A percentile compares a stretch with the other conserved stretches of the same genome.
Evolutionary conservation across 2,888 invertebrate species (phyloP).

Genomic region (Cephus sareptanus): DNA sequence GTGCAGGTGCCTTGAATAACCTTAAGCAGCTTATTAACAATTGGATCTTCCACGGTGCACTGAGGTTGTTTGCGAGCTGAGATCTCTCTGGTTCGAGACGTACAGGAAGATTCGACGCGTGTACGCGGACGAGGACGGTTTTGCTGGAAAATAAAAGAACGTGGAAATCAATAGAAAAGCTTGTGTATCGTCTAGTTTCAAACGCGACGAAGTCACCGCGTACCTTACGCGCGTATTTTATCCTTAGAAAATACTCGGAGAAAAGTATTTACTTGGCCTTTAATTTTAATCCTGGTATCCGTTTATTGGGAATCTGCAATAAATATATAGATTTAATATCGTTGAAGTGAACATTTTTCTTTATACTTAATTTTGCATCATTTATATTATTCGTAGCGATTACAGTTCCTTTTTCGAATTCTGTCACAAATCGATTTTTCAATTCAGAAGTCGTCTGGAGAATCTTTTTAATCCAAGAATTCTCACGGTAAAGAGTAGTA

Average conservation of each 20-base stretch:
- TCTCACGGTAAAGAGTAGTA: not conserved
- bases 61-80: not conserved
- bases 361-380: not conserved
- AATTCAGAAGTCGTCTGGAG: not conserved
- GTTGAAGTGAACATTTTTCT: not conserved
- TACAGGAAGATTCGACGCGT: not conserved
- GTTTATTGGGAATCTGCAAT: not conserved
- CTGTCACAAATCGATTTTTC: not conserved
- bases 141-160: not conserved
- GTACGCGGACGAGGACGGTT: not conserved
- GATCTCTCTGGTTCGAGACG: not conserved
- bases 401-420: not conserved
- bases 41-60: not conserved
- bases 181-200: not conserved
- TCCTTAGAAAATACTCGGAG: not conserved
- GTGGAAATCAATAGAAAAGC: not conserved
- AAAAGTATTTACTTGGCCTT: not conserved
- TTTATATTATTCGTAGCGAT: not conserved
- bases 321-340: not conserved
- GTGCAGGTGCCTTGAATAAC: not conserved
- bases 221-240: no score
- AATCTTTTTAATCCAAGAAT: not conserved
- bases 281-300: not conserved
- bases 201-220: not conserved
- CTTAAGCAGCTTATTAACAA: not conserved